Percentiles rank a stretch among this genome's conserved stretches.
phyloP scores from a whole-genome alignment of 2,888 invertebrate genomes.

The Eudemis profundana region DNA sequence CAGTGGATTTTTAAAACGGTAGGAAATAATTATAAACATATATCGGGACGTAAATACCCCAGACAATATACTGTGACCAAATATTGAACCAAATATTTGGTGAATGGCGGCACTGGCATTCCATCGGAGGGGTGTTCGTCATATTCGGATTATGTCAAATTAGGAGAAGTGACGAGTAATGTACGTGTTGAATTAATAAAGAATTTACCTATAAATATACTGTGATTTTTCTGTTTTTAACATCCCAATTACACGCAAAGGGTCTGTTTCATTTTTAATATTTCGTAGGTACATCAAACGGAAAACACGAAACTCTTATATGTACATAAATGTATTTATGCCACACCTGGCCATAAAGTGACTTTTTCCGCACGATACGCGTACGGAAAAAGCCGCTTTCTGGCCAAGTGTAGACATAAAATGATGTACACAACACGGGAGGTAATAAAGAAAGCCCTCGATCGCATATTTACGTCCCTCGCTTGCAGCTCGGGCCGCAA shows the following conservation, averaged over 20 bases:
- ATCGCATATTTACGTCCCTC: no score
- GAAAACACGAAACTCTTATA: no score
- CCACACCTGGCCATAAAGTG: no score
- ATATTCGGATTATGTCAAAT: slow-evolving; percentile 74
- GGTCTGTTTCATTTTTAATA: no score
- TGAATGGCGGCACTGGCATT: slow-evolving; percentile 68
- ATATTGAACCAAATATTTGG: slow-evolving; percentile 78
- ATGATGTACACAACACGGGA: no score
- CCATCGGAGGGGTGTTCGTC: slow-evolving; percentile 65
- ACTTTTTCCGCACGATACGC: no score
- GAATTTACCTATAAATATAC: slow-evolving; percentile 75
- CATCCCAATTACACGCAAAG: neutral
- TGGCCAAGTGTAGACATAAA: no score
- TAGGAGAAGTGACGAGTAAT: slow-evolving; percentile 66
- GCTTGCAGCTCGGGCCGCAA: no score
- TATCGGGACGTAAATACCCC: slow-evolving; percentile 61
- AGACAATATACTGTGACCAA: slow-evolving; percentile 83
- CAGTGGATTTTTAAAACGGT: slow-evolving; percentile 57
- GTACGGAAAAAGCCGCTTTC: no score
- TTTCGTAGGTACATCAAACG: no score
- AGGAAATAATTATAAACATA: slow-evolving; percentile 50
- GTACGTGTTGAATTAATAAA: slow-evolving; percentile 79
- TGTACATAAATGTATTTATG: no score
- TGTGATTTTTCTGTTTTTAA: slow-evolving; percentile 51
- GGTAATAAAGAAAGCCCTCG: no score